Percentiles rank a stretch among this genome's conserved stretches.
phyloP scores from a whole-genome alignment of 1,140 invertebrate species.

The Drosophila malerkotliana region DNA sequence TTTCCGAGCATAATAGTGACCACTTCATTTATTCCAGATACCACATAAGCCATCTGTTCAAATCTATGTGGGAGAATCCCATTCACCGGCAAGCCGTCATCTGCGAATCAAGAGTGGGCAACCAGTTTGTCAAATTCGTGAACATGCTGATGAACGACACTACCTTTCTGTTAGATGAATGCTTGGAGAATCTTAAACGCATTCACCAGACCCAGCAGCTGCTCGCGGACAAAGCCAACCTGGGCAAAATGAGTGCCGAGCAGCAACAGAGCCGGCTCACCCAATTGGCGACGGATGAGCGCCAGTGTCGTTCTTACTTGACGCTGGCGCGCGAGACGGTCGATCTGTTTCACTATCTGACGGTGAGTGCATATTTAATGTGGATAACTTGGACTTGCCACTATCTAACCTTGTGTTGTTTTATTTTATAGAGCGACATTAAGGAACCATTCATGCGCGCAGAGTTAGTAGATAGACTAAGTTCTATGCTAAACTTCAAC shows the following conservation, averaged over 20 bases:
- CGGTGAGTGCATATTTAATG: slow-evolving; percentile 84
- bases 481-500: slow-evolving; percentile 99
- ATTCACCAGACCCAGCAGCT: slow-evolving; percentile 96
- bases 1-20: neutral
- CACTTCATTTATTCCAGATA: slow-evolving; percentile 85
- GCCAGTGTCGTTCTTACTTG: slow-evolving; percentile 97
- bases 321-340: slow-evolving; percentile 97
- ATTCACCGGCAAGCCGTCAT: slow-evolving; percentile 89
- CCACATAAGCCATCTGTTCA: slow-evolving; percentile 98
- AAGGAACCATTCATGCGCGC: slow-evolving; percentile 96
- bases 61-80: slow-evolving; percentile 92
- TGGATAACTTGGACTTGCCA: too few species aligned
- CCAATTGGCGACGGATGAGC: slow-evolving; percentile 94
- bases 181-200: slow-evolving; percentile 95
- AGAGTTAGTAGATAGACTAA: slow-evolving; percentile 95
- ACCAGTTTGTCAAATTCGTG: slow-evolving; percentile 98
- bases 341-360: slow-evolving; percentile 99
- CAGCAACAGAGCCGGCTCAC: slow-evolving; percentile 91
- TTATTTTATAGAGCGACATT: slow-evolving; percentile 87
- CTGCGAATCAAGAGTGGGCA: slow-evolving; percentile 92
- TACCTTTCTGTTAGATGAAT: slow-evolving; percentile 98
- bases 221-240: slow-evolving; percentile 89
- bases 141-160: slow-evolving; percentile 99
- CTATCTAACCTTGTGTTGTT: too few species aligned
- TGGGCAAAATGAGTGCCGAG: slow-evolving; percentile 88